A percentile compares a stretch with the other conserved stretches of the same genome.
Conservation (phyloP, 2,888 invertebrate genomes). For the Leptinotarsa rubiginosa region DNA sequence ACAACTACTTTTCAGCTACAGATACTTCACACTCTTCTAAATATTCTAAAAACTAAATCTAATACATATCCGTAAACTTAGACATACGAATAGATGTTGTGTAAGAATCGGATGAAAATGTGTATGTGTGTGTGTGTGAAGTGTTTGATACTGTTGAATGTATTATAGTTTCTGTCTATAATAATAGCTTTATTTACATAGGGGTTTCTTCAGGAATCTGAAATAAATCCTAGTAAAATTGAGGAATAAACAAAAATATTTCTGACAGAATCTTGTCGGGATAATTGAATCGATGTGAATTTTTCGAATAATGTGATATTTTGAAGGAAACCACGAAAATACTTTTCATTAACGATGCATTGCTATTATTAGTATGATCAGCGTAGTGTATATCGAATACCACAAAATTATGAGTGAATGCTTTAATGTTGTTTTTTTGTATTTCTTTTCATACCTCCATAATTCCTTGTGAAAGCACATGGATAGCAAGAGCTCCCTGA, state of each 20-base stretch:
- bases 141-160: not conserved
- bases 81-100: not conserved
- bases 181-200: not conserved
- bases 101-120: not conserved
- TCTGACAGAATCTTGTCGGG: no score
- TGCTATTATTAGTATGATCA: not conserved
- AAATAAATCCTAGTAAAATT: no score
- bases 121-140: not conserved
- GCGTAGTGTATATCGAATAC: no score
- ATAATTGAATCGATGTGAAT: not conserved
- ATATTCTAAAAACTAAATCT: not conserved
- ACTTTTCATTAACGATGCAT: not conserved
- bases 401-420: no score
- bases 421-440: no score
- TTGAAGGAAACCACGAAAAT: not conserved
- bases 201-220: not conserved
- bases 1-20: conserved; percentile 19
- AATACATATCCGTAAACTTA: not conserved
- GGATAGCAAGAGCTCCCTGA: no score
- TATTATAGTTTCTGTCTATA: not conserved
- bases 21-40: conserved; percentile 10
- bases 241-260: no score
- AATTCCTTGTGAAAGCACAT: no score
- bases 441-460: no score
- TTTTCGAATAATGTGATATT: not conserved